These are phyloP conservation scores for Falco biarmicus DNA, from an alignment of 2,797 vertebrate genomes.

Conservation along the genomic window DNA sequence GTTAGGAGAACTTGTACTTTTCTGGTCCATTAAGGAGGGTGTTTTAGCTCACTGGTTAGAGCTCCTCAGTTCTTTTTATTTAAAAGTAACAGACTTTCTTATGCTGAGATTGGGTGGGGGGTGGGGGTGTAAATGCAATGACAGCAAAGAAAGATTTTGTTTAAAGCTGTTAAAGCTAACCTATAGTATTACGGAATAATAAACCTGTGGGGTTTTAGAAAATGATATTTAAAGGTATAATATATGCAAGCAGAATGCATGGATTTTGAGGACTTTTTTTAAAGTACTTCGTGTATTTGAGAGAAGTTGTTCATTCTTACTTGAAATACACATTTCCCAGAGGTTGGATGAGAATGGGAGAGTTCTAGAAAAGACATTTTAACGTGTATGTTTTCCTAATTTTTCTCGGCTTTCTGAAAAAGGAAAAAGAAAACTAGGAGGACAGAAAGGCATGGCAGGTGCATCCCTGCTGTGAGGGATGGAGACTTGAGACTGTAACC, in stretches of 20 bases:
- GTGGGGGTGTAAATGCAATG: neutral
- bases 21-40: slow-evolving; percentile 33
- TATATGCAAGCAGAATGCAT: neutral
- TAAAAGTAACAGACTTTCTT: slow-evolving; percentile 6
- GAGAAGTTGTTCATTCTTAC: neutral
- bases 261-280: neutral
- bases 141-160: neutral
- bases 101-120: neutral
- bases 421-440: neutral
- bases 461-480: neutral
- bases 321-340: neutral
- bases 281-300: neutral
- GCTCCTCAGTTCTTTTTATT: neutral
- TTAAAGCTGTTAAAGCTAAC: neutral
- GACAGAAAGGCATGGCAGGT: neutral
- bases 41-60: slow-evolving; percentile 17
- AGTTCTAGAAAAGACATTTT: neutral
- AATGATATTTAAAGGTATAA: neutral
- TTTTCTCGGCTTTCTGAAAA: neutral
- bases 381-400: neutral
- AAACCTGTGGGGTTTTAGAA: neutral
- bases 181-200: neutral
- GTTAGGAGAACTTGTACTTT: slow-evolving; percentile 39
- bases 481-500: neutral
- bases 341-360: neutral